Percentiles rank a stretch among this genome's conserved stretches.
phyloP scores from a whole-genome alignment of 1,140 invertebrate species.

The Babylonia areolata region DNA sequence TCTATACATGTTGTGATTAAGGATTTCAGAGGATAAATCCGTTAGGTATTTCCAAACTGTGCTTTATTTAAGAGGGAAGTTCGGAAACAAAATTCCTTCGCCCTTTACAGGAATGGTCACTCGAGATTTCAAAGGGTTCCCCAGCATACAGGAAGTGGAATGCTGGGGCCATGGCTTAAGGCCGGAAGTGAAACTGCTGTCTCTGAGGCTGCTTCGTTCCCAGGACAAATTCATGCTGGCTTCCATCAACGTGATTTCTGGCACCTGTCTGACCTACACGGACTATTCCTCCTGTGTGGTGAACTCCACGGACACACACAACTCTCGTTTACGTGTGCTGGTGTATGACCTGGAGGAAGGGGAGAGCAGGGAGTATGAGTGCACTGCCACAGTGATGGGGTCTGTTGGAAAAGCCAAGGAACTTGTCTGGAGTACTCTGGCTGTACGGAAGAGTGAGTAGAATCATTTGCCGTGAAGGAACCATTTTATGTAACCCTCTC shows the following conservation, averaged over 20 bases:
- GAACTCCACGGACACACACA: constrained; percentile 24
- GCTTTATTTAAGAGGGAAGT: no score
- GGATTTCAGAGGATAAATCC: no score
- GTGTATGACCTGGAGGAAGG: constrained; percentile 31
- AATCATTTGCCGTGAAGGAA: no score
- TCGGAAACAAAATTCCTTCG: background rate
- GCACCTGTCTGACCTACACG: constrained; percentile 8
- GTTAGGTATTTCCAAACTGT: no score
- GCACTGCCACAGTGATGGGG: background rate
- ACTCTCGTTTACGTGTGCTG: constrained; percentile 8
- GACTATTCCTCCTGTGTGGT: constrained; percentile 26
- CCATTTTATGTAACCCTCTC: no score
- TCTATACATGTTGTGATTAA: no score
- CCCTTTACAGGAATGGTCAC: constrained; percentile 23
- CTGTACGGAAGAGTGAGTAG: background rate
- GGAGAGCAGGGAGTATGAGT: constrained; percentile 20
- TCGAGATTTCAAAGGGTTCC: background rate
- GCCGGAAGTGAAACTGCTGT: constrained; percentile 32
- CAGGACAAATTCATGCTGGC: constrained; percentile 7
- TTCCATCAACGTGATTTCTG: background rate
- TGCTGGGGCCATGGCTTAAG: constrained; percentile 22
- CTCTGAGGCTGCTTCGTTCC: constrained; percentile 7
- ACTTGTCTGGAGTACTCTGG: background rate
- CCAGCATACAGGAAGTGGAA: constrained; percentile 36
- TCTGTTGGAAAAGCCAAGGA: background rate